A percentile compares a stretch with the other conserved stretches of the same genome.
Evolutionary conservation across 2,797 vertebrate species (phyloP).

Genomic region (Loriculus beryllinus): DNA sequence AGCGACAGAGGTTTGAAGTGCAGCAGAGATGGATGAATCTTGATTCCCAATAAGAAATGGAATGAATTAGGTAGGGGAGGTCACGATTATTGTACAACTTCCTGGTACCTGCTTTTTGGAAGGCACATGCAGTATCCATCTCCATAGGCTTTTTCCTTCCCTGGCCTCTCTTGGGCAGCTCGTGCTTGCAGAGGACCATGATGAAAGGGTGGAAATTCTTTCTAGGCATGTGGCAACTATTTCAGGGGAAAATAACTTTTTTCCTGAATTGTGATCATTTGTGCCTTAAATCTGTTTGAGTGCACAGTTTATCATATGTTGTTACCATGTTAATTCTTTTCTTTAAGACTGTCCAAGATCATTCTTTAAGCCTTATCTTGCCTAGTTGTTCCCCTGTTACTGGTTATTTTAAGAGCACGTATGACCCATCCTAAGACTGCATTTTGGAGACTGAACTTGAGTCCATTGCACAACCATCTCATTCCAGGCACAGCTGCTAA

Average conservation of each 20-base stretch:
- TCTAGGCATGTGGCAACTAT: background rate
- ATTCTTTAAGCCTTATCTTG: background rate
- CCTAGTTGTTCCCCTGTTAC: background rate
- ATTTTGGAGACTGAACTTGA: background rate
- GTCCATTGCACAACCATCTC: background rate
- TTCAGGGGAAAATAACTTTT: background rate
- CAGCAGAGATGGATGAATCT: background rate
- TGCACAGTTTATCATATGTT: background rate
- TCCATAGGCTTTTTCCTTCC: background rate
- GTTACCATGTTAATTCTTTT: background rate
- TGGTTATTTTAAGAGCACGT: background rate
- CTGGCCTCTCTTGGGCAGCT: background rate
- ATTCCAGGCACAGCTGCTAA: background rate
- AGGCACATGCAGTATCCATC: background rate
- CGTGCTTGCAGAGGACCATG: background rate
- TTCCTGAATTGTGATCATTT: background rate
- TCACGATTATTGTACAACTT: background rate
- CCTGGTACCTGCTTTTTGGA: background rate
- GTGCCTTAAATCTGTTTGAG: background rate
- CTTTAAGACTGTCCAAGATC: background rate
- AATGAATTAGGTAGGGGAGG: background rate
- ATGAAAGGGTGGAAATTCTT: background rate
- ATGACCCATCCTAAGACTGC: background rate
- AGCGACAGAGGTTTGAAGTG: background rate
- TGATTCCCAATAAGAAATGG: background rate